Base-by-base conservation (phyloP, 2,888 invertebrate genomes). In the Beris morrisii region DNA sequence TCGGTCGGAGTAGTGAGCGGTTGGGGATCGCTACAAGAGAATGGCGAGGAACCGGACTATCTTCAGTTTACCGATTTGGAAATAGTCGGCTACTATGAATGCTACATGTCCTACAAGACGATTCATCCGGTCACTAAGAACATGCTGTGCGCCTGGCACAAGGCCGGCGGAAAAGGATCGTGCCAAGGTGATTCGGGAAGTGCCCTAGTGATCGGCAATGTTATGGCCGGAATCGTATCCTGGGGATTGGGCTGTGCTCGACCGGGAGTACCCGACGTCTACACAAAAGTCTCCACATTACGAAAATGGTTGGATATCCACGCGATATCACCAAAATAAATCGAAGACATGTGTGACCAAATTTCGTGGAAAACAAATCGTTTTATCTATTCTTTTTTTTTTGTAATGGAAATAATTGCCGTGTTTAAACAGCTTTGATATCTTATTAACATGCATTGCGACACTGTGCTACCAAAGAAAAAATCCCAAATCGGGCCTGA, bases 141-240 rank as follows among this genome's bases (percentile, higher is more conserved):
- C 52, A 61, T 61, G 61, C 48, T 61, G 50, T 61, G 61, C 15
- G 61, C 61, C 3, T 50, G 61, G 50, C 15, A 50, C 11, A 50
- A 13, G 30, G 12, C 7, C 9, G 61, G 61, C 13, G 52, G 61
- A 50, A 15, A 52, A 7, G 61, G 61, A 32, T 50, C 61, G 2
- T 61, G 61, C 30, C 61, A 61, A 52, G 61, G 61, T 6, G 61
- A 61, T 43, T 61, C 61, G 4, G 61, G 61, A 38, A 46, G 61
- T 50, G 61, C 61, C 9, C 50, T 61, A 12, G 61, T 61, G 9
- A 28, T 61, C 1, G 61, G 61, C 1, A 52, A 61, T 12, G 61
- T 61, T 6, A 45, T 61, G 38, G 61, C 61, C 4, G 61, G 61
- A n/a, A 61, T 61, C 22, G 61, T 61, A 4, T 61, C 61, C 4